phyloP scores from a whole-genome alignment of 2,888 invertebrate genomes.

The Stenurella melanura region DNA sequence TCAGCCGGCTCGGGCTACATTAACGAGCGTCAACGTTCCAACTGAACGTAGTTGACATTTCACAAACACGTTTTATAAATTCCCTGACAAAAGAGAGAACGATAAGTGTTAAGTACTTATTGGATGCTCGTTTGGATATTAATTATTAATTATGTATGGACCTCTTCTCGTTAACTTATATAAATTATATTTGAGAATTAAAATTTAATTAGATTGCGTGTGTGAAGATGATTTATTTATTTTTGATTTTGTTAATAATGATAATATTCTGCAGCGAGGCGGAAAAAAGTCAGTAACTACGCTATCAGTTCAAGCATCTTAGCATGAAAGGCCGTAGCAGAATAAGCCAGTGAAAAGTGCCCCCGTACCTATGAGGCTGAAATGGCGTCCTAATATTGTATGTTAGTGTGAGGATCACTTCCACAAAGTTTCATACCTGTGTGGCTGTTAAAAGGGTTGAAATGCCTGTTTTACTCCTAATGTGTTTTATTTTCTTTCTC shows the following conservation, averaged over 20 bases:
- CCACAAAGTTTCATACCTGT: no score
- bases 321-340: no score
- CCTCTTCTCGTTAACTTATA: neutral
- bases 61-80: conserved; percentile 14
- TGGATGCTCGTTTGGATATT: conserved; percentile 12
- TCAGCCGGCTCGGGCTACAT: neutral
- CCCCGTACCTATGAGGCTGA: no score
- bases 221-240: neutral
- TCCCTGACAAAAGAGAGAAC: conserved; percentile 2
- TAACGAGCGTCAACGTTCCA: neutral
- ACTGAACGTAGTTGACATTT: neutral
- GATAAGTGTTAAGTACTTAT: conserved; percentile 8
- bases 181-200: neutral
- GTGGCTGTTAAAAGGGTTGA: no score
- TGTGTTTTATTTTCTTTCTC: no score
- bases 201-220: neutral
- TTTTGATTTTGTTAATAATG: neutral
- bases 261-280: no score
- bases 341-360: no score
- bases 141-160: conserved; percentile 9
- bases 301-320: no score
- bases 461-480: no score
- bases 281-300: no score
- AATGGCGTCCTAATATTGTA: no score
- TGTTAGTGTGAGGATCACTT: no score